These are phyloP conservation scores for Tylochromis polylepis DNA, from an alignment of 2,113 vertebrate species.

Conservation along the genomic window DNA sequence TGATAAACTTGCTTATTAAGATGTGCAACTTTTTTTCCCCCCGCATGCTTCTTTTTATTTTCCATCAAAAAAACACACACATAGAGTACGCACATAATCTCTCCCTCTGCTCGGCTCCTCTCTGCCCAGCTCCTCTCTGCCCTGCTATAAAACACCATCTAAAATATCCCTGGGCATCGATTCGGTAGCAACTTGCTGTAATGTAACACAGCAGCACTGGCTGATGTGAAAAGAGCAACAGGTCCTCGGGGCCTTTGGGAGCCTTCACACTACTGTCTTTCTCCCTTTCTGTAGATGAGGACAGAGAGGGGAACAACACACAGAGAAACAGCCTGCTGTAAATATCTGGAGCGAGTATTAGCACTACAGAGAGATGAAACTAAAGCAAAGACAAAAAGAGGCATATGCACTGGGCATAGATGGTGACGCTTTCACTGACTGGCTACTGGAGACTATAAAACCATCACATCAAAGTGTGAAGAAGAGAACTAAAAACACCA, in stretches of 20 bases:
- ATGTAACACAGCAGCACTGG: slow-evolving; percentile 24
- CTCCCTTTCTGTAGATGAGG: background rate
- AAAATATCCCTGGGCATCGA: slow-evolving; percentile 38
- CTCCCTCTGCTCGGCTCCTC: background rate
- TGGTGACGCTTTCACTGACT: background rate
- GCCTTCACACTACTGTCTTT: background rate
- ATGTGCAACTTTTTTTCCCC: background rate
- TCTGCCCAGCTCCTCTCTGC: background rate
- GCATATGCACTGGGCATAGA: background rate
- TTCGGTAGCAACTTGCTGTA: slow-evolving; percentile 33
- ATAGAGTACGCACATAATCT: background rate
- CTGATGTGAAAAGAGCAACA: slow-evolving; percentile 59
- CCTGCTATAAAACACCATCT: slow-evolving; percentile 43
- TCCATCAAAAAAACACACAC: background rate
- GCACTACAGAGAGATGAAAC: background rate
- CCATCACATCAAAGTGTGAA: background rate
- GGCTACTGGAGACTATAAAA: background rate
- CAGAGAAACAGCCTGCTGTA: background rate
- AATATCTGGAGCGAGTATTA: background rate
- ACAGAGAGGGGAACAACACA: background rate
- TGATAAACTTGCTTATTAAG: background rate
- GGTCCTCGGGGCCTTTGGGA: slow-evolving; percentile 26
- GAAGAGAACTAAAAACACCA: background rate
- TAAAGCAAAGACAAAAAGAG: background rate
- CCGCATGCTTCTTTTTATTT: background rate